Conservation (phyloP, 2,113 vertebrate genomes). For the Varanus salvator region DNA sequence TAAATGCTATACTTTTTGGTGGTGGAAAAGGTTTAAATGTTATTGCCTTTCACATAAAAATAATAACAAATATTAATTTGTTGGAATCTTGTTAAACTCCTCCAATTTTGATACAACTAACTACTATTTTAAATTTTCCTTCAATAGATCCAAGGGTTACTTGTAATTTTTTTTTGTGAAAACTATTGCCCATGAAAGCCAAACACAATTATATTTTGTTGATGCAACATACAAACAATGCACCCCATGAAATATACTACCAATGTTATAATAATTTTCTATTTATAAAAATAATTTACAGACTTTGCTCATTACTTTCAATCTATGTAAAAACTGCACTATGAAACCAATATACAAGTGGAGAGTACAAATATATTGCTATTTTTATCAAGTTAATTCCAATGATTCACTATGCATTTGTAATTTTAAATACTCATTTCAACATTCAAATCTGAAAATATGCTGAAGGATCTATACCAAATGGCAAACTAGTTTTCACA, state of each 20-base stretch:
- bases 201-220: background rate
- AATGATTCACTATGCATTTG: background rate
- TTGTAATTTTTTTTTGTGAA: background rate
- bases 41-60: no score
- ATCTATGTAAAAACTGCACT: background rate
- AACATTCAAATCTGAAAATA: background rate
- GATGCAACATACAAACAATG: background rate
- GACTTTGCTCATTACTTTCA: background rate
- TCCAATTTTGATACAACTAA: background rate
- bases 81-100: background rate
- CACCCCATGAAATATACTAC: background rate
- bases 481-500: background rate
- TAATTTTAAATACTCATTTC: background rate
- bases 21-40: no score
- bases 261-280: background rate
- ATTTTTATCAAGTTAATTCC: background rate
- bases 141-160: slow-evolving; percentile 22
- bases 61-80: background rate
- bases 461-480: background rate
- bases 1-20: no score
- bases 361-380: background rate
- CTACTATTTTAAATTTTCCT: no score
- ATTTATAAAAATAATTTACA: background rate
- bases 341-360: background rate
- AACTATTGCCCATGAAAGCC: slow-evolving; percentile 1